Conservation (phyloP, 2,113 vertebrate genomes). For the Engraulis encrasicolus region DNA sequence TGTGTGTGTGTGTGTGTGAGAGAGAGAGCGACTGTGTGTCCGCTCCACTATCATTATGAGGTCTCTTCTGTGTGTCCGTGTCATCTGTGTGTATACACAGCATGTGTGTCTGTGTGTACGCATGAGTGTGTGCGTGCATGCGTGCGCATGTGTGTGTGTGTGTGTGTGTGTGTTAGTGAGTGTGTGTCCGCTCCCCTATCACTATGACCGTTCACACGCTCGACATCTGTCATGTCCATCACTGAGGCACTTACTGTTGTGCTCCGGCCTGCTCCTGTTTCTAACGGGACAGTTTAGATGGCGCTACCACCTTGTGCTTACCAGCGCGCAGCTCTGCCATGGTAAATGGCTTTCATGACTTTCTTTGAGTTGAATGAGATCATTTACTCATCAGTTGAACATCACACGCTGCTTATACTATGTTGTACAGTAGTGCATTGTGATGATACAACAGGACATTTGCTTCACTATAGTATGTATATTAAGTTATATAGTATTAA, state of each 20-base stretch:
- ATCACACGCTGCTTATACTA: too few species aligned
- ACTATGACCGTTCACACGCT: background rate
- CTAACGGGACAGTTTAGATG: background rate
- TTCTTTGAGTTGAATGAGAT: background rate
- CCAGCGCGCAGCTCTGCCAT: background rate
- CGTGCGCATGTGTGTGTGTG: background rate
- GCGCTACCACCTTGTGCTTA: background rate
- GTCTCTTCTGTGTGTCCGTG: too few species aligned
- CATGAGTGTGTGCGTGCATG: background rate
- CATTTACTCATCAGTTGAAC: too few species aligned
- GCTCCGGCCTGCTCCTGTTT: background rate
- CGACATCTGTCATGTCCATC: slow-evolving; percentile 12
- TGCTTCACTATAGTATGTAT: too few species aligned
- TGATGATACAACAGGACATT: too few species aligned
- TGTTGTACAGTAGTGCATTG: too few species aligned
- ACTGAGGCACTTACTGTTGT: background rate
- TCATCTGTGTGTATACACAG: background rate
- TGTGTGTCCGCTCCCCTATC: too few species aligned
- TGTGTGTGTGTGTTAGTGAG: background rate
- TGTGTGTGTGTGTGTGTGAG: background rate
- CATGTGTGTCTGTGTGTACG: background rate
- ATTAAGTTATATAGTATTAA: too few species aligned
- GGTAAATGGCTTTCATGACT: background rate
- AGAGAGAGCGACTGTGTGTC: background rate
- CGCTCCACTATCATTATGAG: too few species aligned